Base-by-base conservation (phyloP, 2,797 vertebrate species). In the Platyrinchus mystaceus region DNA sequence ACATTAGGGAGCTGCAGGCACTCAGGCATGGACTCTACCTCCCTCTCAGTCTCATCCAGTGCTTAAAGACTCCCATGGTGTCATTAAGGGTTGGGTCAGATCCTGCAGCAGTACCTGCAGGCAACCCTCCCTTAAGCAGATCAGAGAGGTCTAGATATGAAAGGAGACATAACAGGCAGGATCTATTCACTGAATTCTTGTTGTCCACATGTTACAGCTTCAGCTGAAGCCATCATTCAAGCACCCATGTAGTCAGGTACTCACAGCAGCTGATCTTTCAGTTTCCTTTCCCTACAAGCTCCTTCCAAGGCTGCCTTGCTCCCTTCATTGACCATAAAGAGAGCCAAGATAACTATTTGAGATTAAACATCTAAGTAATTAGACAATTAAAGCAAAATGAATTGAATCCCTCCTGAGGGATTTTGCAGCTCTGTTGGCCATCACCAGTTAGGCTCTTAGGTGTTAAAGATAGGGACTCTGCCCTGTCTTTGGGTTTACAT, bases 1-100 rank as follows among this genome's bases (percentile, higher is more conserved):
- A 5, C 70, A 70, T 81, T 41, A 60, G 85, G 80, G 80, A 94
- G 55, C 80, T 94, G 52, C 67, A 77, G 44, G 55, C 77, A 84
- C 60, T 93, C 74, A 39, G 80, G 69, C 83, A 63, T 58, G 77
- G 87, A 41, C 59, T 62, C 26, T 62, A 28, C 87, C 78, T 92
- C 2, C 0, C 46, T 64, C 58, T 47, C 68, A 79, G 27, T 50
- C 60, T 62, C 71, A 43, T 3, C 19, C 28, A 20, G 56, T 0
- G 13, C 67, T 63, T 81, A 30, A 69, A 88, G 56, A 8, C 58
- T 62, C 53, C 58, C 66, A 14, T 1, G 53, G 17, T 44, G 27
- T 49, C 43, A 1, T 14, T 21, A 20, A 12, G 26, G 16, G 39
- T 4, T 17, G 55, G 53, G 84, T 52, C 39, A 73, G 75, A 66